phyloP scores from a whole-genome alignment of 2,113 vertebrate species.

The Rhineura floridana region DNA sequence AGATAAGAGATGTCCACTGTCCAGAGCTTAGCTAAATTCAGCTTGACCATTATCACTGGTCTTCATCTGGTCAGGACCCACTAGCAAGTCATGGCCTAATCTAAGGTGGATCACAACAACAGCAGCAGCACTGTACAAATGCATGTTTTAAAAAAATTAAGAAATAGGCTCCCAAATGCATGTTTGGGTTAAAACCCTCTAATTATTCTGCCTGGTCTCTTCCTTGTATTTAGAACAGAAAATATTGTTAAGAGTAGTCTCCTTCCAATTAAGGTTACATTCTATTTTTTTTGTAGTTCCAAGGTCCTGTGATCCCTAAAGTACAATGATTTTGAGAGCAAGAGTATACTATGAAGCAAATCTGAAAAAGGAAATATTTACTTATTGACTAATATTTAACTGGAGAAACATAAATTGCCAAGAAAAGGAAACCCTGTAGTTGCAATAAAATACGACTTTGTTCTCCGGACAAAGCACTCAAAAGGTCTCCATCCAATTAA shows the following conservation, averaged over 20 bases:
- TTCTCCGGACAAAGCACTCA: slow-evolving; percentile 40
- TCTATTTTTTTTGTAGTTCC: not conserved
- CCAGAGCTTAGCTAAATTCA: not conserved
- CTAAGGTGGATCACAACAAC: no score
- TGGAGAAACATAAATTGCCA: not conserved
- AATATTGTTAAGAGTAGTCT: not conserved
- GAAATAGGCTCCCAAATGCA: no score
- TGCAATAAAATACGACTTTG: slow-evolving; percentile 12
- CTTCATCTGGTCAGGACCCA: no score
- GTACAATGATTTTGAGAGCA: not conserved
- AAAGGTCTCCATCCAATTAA: not conserved
- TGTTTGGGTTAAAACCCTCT: no score
- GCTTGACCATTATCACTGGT: no score
- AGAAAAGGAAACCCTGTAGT: not conserved
- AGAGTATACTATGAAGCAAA: slow-evolving; percentile 8
- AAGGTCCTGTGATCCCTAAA: not conserved
- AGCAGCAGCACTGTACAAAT: no score
- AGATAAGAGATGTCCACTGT: not conserved
- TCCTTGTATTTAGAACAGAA: not conserved
- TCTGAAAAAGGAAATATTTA: slow-evolving; percentile 25
- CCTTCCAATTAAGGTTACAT: not conserved
- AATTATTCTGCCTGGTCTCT: not conserved
- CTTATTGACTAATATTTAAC: slow-evolving; percentile 24
- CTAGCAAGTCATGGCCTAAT: no score
- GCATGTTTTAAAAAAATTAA: no score